These are phyloP conservation scores for Dendroctonus ponderosae DNA, from an alignment of 1,140 invertebrate species.

Conservation along the genomic window DNA sequence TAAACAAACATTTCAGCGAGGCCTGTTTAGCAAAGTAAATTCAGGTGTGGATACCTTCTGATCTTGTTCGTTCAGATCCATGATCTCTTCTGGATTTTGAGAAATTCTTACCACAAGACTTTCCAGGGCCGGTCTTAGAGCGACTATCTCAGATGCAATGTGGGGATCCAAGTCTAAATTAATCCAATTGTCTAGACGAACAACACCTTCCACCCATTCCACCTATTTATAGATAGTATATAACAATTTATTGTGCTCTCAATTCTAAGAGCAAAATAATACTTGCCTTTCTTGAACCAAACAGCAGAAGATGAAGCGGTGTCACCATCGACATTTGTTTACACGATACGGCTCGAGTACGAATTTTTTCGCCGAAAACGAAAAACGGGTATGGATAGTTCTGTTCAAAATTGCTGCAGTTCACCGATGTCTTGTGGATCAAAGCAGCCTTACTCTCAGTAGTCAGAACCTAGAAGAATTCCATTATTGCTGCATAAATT, in stretches of 20 bases:
- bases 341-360: conserved; percentile 93
- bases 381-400: conserved; percentile 93
- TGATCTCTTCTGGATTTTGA: conserved; percentile 70
- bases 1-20: background rate
- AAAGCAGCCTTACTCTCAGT: conserved; percentile 92
- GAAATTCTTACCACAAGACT: conserved; percentile 76
- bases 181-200: conserved; percentile 89
- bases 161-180: conserved; percentile 82
- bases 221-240: conserved; percentile 26
- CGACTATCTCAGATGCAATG: conserved; percentile 76
- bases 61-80: conserved; percentile 57
- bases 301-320: conserved; percentile 89
- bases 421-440: conserved; percentile 96
- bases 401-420: conserved; percentile 82
- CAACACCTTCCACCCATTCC: conserved; percentile 60
- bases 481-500: conserved; percentile 4
- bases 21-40: background rate
- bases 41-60: conserved; percentile 52
- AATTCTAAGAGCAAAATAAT: conserved; percentile 60
- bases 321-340: conserved; percentile 98
- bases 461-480: conserved; percentile 72
- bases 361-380: conserved; percentile 97
- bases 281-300: conserved; percentile 76
- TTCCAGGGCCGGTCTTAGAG: conserved; percentile 85
- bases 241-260: conserved; percentile 33